These are phyloP conservation scores for Enhydra lutris DNA, from an alignment of 2,113 vertebrate species.

Conservation along the genomic window DNA sequence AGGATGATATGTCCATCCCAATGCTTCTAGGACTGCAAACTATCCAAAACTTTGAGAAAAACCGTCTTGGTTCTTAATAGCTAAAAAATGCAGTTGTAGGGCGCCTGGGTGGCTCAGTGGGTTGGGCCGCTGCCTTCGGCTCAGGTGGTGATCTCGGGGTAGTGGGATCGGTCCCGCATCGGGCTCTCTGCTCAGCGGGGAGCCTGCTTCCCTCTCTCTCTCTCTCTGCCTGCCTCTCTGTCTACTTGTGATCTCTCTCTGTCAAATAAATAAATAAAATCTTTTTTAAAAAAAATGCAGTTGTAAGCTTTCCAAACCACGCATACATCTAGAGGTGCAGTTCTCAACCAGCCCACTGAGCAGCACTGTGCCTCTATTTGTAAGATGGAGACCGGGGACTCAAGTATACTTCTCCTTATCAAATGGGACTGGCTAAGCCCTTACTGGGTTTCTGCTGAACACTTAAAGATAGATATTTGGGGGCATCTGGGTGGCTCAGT, in stretches of 20 bases:
- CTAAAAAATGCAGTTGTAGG: background rate
- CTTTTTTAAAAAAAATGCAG: background rate
- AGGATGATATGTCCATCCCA: background rate
- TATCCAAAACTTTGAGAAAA: background rate
- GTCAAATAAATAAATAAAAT: no score
- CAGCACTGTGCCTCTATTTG: background rate
- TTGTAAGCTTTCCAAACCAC: no score
- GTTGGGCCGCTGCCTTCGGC: no score
- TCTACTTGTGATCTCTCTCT: no score
- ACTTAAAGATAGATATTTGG: background rate
- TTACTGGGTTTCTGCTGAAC: background rate
- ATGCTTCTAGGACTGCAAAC: background rate
- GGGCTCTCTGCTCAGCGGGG: no score
- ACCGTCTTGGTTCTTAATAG: background rate
- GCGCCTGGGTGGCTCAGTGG: no score
- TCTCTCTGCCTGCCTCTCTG: no score
- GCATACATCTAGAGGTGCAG: background rate
- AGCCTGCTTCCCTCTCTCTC: no score
- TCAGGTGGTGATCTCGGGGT: no score
- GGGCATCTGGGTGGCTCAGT: background rate
- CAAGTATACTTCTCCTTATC: background rate
- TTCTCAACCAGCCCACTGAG: background rate
- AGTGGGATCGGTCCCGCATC: no score
- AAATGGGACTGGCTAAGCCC: background rate
- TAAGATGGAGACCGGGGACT: rapidly evolving